Percentiles rank a stretch among this genome's conserved stretches.
Conservation (phyloP, 2,113 vertebrate species). For the Lophochroa leadbeateri region DNA sequence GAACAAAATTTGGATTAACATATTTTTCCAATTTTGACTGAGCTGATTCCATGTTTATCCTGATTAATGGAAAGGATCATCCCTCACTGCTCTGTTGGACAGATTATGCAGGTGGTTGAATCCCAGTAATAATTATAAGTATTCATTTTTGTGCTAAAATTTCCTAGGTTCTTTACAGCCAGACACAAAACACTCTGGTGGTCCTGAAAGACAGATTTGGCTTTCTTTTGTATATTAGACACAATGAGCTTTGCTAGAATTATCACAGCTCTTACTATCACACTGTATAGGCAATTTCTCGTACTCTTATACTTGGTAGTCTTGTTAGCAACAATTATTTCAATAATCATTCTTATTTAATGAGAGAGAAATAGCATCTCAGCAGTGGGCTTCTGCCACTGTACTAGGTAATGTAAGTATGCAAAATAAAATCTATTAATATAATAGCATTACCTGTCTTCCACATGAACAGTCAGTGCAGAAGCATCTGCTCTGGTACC, state of each 20-base stretch:
- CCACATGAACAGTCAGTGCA: constrained; percentile 53
- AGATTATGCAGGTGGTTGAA: not conserved
- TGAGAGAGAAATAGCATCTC: constrained; percentile 2
- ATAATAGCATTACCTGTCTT: constrained; percentile 50
- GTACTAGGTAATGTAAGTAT: not conserved
- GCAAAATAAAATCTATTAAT: constrained; percentile 15
- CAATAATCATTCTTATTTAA: not conserved
- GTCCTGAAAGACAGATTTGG: not conserved
- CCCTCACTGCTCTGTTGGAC: not conserved
- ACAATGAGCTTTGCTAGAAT: not conserved
- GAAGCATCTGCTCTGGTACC: constrained; percentile 50
- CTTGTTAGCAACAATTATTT: not conserved
- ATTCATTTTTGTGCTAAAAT: not conserved
- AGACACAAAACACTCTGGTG: not conserved
- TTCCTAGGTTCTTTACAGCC: not conserved
- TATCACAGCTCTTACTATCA: not conserved
- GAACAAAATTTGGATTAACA: not conserved
- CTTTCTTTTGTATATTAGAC: not conserved
- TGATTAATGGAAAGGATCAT: not conserved
- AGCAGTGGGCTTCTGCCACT: not conserved
- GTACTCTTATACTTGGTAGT: not conserved
- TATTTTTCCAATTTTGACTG: not conserved
- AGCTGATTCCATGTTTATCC: not conserved
- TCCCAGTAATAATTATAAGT: not conserved
- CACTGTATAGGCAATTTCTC: not conserved